Conservation (phyloP, 2,888 invertebrate species). For the Chrysolina americana region DNA sequence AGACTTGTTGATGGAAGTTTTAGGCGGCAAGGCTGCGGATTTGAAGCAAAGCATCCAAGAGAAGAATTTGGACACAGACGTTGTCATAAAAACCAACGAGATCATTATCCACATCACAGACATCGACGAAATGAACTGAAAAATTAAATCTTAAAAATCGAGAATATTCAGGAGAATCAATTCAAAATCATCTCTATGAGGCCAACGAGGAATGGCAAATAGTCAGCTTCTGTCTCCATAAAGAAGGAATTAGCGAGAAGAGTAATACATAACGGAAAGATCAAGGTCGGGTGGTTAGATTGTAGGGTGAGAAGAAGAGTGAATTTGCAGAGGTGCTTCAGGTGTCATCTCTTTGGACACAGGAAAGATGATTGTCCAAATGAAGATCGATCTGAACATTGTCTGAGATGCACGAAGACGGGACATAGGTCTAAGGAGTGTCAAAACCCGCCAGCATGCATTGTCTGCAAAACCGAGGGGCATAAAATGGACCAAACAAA, state of each 20-base stretch:
- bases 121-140: conserved; percentile 22
- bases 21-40: too few relatives aligned
- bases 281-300: conserved; percentile 4
- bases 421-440: conserved; percentile 31
- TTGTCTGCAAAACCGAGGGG: too few relatives aligned
- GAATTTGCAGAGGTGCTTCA: neutral
- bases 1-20: too few relatives aligned
- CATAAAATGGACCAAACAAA: too few relatives aligned
- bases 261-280: neutral
- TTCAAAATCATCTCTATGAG: conserved; percentile 26
- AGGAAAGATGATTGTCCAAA: conserved; percentile 5
- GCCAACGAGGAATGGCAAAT: conserved; percentile 16
- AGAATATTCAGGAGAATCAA: neutral
- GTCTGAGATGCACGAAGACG: conserved; percentile 12
- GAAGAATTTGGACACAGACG: too few relatives aligned
- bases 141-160: conserved; percentile 2
- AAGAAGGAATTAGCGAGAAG: neutral
- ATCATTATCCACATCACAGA: conserved; percentile 26
- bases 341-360: conserved; percentile 29
- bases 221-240: conserved; percentile 8
- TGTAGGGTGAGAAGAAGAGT: conserved; percentile 15
- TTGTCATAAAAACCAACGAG: conserved; percentile 16
- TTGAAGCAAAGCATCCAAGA: too few relatives aligned
- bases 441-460: neutral
- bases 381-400: conserved; percentile 7